These are phyloP conservation scores for Mesorhabditis spiculigera DNA, from an alignment of 2,888 invertebrate species.

Conservation along the genomic window DNA sequence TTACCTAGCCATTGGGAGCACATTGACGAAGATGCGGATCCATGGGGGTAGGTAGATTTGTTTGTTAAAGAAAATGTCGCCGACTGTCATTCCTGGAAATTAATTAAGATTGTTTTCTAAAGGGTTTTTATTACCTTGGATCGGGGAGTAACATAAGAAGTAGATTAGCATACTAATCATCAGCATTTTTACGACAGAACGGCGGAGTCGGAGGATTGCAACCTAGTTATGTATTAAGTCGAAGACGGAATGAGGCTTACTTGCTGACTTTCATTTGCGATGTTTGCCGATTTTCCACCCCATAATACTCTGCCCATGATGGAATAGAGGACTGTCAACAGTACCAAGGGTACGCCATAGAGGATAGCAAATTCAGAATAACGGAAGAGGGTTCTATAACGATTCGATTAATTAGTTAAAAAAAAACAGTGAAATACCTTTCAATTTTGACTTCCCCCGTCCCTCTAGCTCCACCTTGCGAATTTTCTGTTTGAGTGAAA, in stretches of 20 bases:
- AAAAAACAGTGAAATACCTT: no score
- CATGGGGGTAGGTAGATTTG: constrained; percentile 29
- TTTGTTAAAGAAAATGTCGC: no score
- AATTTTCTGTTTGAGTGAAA: no score
- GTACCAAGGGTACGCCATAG: constrained; percentile 41
- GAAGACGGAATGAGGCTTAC: constrained; percentile 8
- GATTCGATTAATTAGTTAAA: not conserved
- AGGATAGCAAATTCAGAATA: constrained; percentile 39
- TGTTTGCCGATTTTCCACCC: constrained; percentile 32
- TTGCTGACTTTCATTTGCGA: constrained; percentile 41
- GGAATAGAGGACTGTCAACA: constrained; percentile 40
- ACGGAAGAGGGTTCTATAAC: constrained; percentile 35
- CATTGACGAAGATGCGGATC: constrained; percentile 35
- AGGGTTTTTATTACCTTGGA: constrained; percentile 44
- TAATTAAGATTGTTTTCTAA: no score
- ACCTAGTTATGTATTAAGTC: constrained; percentile 11
- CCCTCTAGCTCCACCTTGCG: no score
- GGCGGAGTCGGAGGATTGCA: constrained; percentile 45
- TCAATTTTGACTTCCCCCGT: no score
- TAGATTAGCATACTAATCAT: constrained; percentile 61
- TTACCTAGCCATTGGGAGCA: constrained; percentile 37
- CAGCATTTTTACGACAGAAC: constrained; percentile 62
- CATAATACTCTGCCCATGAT: constrained; percentile 41
- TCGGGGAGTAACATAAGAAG: constrained; percentile 61
- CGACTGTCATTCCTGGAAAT: no score